These are phyloP conservation scores for Ochropleura plecta DNA, from an alignment of 2,888 invertebrate genomes.

Conservation along the genomic window DNA sequence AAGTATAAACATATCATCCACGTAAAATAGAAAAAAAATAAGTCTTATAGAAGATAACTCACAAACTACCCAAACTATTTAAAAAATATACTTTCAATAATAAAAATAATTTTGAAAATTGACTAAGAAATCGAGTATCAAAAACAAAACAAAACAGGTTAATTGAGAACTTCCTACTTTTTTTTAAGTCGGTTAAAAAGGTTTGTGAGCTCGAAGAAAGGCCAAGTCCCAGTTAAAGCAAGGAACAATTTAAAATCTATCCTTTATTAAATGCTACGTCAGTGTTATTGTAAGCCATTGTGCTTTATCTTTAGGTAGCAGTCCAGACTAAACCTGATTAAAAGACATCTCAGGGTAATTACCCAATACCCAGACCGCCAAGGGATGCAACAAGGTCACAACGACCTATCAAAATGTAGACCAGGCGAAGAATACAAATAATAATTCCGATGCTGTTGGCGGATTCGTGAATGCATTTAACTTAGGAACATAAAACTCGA, in stretches of 20 bases:
- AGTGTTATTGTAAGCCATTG: constrained; percentile 10
- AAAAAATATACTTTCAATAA: no score
- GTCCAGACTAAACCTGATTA: constrained; percentile 21
- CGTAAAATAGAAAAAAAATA: no score
- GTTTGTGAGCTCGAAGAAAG: no score
- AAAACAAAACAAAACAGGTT: no score
- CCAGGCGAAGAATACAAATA: constrained; percentile 18
- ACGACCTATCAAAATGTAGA: constrained; percentile 22
- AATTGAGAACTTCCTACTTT: no score
- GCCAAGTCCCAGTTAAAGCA: no score
- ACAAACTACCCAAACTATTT: no score
- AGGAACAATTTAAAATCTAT: not conserved
- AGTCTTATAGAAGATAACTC: no score
- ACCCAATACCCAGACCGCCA: constrained; percentile 10
- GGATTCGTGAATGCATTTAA: constrained; percentile 6
- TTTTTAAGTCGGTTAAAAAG: no score
- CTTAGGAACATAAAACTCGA: constrained; percentile 6
- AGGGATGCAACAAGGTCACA: constrained; percentile 36
- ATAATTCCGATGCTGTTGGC: not conserved
- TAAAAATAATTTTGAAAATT: no score
- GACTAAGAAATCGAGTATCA: no score
- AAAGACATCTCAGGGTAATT: constrained; percentile 51
- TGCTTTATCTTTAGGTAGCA: constrained; percentile 1
- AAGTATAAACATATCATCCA: no score
- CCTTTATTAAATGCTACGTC: not conserved